Conservation (phyloP, 2,113 vertebrate species). For the Gymnogyps californianus region DNA sequence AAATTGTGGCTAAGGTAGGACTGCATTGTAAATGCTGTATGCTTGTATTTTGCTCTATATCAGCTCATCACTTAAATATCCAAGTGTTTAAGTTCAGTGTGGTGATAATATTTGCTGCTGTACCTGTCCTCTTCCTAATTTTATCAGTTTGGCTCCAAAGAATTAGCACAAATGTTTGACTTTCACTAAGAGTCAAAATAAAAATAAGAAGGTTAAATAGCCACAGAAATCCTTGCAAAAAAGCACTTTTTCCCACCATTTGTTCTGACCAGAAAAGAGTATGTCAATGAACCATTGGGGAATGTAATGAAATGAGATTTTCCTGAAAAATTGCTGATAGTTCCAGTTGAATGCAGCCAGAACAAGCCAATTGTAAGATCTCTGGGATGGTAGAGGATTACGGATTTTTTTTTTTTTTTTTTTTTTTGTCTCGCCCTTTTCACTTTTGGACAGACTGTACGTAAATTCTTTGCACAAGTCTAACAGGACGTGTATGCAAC, state of each 20-base stretch:
- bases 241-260: background rate
- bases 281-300: constrained; percentile 6
- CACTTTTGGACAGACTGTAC: constrained; percentile 27
- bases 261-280: background rate
- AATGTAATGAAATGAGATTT: background rate
- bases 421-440: constrained; percentile 34
- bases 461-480: constrained; percentile 34
- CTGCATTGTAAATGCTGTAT: background rate
- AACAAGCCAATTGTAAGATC: background rate
- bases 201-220: background rate
- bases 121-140: background rate
- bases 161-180: background rate
- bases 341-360: constrained; percentile 6
- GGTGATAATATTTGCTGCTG: background rate
- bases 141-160: background rate
- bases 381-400: constrained; percentile 10
- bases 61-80: background rate
- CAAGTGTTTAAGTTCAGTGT: background rate
- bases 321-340: constrained; percentile 8
- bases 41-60: background rate
- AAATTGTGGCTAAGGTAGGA: background rate
- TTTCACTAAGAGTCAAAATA: background rate
- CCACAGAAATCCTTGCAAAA: background rate
- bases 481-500: constrained; percentile 8
- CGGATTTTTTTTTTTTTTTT: background rate